Evolutionary conservation across 1,140 invertebrate species (phyloP), one percentile per base, ranked within the genome.

Genomic region (Drosophila trapezifrons): DNA sequence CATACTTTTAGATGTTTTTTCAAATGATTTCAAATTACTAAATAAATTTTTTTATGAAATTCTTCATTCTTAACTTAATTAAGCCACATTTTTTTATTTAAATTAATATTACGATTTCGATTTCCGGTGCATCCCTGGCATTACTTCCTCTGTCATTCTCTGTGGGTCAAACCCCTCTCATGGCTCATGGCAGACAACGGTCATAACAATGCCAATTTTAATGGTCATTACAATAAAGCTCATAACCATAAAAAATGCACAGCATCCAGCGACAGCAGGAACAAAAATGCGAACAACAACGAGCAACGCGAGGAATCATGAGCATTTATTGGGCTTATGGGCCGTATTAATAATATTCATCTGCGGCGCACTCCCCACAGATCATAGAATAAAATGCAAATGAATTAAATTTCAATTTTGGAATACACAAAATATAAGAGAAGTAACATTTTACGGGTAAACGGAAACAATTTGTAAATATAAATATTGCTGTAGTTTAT

Each of bases 171-270:
- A 64, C 66, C 66, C 58, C 49, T 20, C 20, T 9, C 27, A 35
- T 25, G 38, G 15, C 62, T 38, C 32, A 35, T 42, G 59, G 51
- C 76, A 45, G 60, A 69, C 64, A 69, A 52, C 70, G 65, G 58
- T 67, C 78, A 80, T 90, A 89, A 89, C 84, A 84, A 90, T 78
- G 85, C 85, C 85, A 90, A 89, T 89, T 89, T 86, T 89, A 90
- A 89, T 84, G 85, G 77, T 78, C 80, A 83, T 89, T 89, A 80
- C 84, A 84, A 84, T 72, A 75, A 49, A 74, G 73, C 64, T 60
- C 78, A 89, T 90, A 80, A 78, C 77, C 73, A 89, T 89, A 87
- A 89, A 89, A 82, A 89, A 67, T 77, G 70, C 67, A 80, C 74
- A 82, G 43, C 40, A 40, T 38, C 52, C 35, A 63, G 59, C 43